Evolutionary conservation across 2,888 invertebrate species (phyloP), one percentile per base, ranked within the genome.

Genomic region (Diarsia dahlii): DNA sequence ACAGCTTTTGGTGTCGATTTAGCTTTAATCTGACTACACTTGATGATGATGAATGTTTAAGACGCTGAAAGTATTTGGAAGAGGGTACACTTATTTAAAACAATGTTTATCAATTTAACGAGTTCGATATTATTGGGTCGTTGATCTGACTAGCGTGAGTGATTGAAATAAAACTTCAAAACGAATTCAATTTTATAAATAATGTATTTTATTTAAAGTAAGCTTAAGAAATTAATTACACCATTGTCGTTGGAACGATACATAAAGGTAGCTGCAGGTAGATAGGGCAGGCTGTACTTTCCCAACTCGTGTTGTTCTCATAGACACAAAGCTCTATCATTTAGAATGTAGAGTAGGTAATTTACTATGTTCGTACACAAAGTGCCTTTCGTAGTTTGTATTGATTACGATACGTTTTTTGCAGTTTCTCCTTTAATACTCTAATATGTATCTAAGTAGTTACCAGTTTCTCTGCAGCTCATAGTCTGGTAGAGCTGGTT

Each of bases 371-470:
- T 80, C 39, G 74, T 74, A 80, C 60, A 67, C 71, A 75, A 84
- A 84, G 78, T 86, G 86, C 78, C 60, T 82, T 86, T 82, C 68
- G 80, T 80, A 70, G 84, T 86, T 76, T 75, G 65, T 74, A 73
- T 62, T 79, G 12, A 60, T 74, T 62, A 74, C 62, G n/a, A 46
- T 60, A 50, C 39, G 13, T 52, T 58, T 50, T 39, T 74, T 45
- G 23, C 48, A 77, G 74, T 75, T 82, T 67, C 64, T 50, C 50
- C 52, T 46, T 18, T 9, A 20, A 18, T 46, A 12, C 5, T 13
- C 6, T 52, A 52, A 3, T 46, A 15, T n/a, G 45, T 69, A 34
- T 9, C 0, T 23, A 34, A 20, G 18, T 65, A n/a, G n/a, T 28
- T 28, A 28, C 28, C 28, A 48, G 15, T 50, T 75, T 60, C 3